These are phyloP conservation scores for Dromas ardeola DNA, from an alignment of 2,113 vertebrate genomes.

Conservation along the genomic window DNA sequence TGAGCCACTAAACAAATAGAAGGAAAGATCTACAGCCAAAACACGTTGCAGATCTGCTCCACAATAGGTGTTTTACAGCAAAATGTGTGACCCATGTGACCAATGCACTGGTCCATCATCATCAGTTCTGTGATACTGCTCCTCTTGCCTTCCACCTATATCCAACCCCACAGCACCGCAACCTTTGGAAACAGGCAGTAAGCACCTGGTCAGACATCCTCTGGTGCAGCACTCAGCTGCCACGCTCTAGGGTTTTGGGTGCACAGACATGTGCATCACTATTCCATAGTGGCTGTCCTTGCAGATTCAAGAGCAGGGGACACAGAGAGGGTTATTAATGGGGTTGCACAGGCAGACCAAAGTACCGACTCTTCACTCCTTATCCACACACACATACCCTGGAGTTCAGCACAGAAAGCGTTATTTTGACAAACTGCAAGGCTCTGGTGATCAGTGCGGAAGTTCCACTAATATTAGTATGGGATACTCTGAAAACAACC, in stretches of 20 bases:
- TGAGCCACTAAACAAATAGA: neutral
- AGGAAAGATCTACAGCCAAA: neutral
- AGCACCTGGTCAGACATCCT: neutral
- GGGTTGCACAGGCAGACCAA: neutral
- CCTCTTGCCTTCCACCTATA: neutral
- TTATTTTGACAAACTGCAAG: neutral
- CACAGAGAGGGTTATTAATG: neutral
- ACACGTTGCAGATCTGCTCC: neutral
- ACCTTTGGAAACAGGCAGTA: neutral
- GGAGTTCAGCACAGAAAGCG: neutral
- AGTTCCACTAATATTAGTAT: neutral
- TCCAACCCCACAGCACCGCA: neutral
- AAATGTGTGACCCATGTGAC: neutral
- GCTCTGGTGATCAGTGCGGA: neutral
- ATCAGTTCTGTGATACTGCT: neutral
- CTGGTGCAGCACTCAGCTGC: neutral
- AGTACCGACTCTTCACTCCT: neutral
- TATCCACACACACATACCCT: neutral
- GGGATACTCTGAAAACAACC: neutral
- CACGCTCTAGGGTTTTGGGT: neutral
- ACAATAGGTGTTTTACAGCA: neutral
- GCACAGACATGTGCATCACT: neutral
- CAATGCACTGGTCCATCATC: fast-evolving
- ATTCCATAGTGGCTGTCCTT: neutral
- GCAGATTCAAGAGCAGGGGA: neutral